Conservation (phyloP, 2,888 invertebrate genomes). For the Tupiocoris notatus region DNA sequence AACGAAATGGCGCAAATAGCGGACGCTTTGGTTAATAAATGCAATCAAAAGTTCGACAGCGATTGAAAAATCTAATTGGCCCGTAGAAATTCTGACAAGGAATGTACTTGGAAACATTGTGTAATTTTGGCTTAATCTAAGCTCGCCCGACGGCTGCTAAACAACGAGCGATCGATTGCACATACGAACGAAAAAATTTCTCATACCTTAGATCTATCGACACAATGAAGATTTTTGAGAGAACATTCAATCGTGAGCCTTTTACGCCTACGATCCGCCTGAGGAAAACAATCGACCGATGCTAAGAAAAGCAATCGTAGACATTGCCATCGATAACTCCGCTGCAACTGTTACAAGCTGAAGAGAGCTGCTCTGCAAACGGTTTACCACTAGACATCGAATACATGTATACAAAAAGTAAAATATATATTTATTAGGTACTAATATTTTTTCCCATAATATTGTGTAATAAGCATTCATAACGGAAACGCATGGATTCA, state of each 20-base stretch:
- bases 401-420: constrained; percentile 32
- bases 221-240: not conserved
- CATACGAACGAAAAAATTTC: not conserved
- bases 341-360: not conserved
- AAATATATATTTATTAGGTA: constrained; percentile 15
- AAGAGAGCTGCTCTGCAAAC: not conserved
- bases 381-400: constrained; percentile 22
- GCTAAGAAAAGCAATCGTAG: not conserved
- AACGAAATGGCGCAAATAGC: no score
- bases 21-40: no score
- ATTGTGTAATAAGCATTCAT: not conserved
- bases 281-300: not conserved
- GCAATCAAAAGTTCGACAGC: not conserved
- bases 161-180: not conserved
- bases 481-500: not conserved
- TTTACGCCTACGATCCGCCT: not conserved
- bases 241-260: not conserved
- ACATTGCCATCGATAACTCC: no score
- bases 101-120: not conserved
- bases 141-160: not conserved
- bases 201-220: not conserved
- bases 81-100: not conserved
- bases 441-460: constrained; percentile 20
- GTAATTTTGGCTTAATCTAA: not conserved
- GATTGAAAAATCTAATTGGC: no score